Base-by-base conservation (phyloP, 1,140 invertebrate species). In the Drosophila asahinai region DNA sequence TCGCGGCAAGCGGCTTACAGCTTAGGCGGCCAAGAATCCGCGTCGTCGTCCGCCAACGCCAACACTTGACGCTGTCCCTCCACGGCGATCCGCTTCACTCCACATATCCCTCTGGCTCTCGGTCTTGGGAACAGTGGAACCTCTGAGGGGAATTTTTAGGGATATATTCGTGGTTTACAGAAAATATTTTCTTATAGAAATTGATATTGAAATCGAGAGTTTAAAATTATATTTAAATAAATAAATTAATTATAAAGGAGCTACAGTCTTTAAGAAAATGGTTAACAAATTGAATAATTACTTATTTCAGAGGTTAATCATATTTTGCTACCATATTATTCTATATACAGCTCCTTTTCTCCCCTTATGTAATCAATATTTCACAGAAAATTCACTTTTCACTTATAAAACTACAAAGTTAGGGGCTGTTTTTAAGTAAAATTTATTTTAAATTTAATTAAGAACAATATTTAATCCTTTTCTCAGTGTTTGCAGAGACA, bases 1-100 rank as follows among this genome's bases (percentile, higher is more conserved):
- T 30, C 33, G 4, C 60, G 47, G 67, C 72, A 80, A 80, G 66
- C 80, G 36, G 70, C 71, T 73, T 73, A 75, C 36, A 64, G 78
- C 77, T 84, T 78, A 75, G 40, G 43, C 67, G 67, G 67, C 83
- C 66, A 81, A 83, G 84, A 89, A 87, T 73, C 82, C 67, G 77
- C 77, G 49, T 65, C 64, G 74, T 68, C 64, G 74, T 68, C 64
- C 75, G 71, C 72, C 84, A 83, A 80, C 83, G 67, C 61, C 82
- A 78, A 51, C 80, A 77, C 83, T 86, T 86, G 64, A 87, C 59
- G 79, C 43, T 63, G 27, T 22, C 40, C 63, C 63, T 22, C 17
- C 40, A 47, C 54, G 9, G 40, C 7, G 40, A 15, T 8, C 36
- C 8, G 52, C 19, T 40, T 11, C 36, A 15, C 33, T 3, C 36